phyloP scores from a whole-genome alignment of 2,113 vertebrate species.

The Ceyx cyanopectus region DNA sequence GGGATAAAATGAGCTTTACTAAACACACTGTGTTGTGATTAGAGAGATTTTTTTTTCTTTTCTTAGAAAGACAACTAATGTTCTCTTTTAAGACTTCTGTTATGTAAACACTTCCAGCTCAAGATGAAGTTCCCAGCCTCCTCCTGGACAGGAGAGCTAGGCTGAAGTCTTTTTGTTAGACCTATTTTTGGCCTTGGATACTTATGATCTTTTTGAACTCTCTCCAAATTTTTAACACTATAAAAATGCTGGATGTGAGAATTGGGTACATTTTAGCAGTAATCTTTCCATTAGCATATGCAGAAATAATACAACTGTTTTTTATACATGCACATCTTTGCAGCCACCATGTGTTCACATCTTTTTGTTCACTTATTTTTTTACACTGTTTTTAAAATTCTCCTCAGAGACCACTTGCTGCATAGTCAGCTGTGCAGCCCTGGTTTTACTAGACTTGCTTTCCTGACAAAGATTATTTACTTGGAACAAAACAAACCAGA shows the following conservation, averaged over 20 bases:
- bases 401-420: background rate
- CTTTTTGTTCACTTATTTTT: background rate
- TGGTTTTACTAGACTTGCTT: background rate
- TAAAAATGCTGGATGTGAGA: background rate
- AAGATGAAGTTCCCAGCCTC: background rate
- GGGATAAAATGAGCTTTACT: background rate
- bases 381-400: background rate
- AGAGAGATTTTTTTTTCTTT: background rate
- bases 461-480: background rate
- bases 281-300: background rate
- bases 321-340: background rate
- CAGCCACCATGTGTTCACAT: background rate
- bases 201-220: background rate
- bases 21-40: background rate
- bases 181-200: background rate
- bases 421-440: background rate
- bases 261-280: background rate
- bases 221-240: background rate
- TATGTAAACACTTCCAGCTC: constrained; percentile 7
- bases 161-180: background rate
- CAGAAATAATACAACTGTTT: background rate
- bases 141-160: background rate
- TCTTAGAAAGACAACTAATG: background rate
- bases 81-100: background rate
- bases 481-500: background rate